Evolutionary conservation across 2,888 invertebrate genomes (phyloP), one percentile per base, ranked within the genome.

Genomic region (Ceratothoa steindachneri): DNA sequence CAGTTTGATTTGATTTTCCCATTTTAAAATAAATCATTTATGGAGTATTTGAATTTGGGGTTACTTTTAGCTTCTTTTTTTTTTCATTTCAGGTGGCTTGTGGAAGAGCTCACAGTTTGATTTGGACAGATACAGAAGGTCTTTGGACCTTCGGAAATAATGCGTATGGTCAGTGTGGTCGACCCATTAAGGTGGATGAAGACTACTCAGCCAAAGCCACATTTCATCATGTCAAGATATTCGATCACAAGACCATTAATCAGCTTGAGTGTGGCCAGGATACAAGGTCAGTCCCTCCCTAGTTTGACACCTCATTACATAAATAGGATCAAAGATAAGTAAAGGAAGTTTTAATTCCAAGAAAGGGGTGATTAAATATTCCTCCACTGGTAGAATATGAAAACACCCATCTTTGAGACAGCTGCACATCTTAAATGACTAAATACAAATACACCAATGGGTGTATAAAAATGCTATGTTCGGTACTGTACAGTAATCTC

Each of bases 271-370:
- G 77, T 30, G 79, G 77, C 29, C 80, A 75, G 66, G 75, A 78
- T 69, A 76, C 76, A n/a, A 77, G 77, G 77, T 74, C 71, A 67
- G 53, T 15, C 52, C 9, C 1, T 2, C 22, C 22, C 88, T 95
- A 7, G 88, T 89, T 81, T 95, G 95, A 96, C 97, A 0, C 95
- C 95, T 84, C 97, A 97, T 87, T 95, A 96, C 83, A 92, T 90
- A 88, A 90, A 85, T n/a, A n/a, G n/a, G n/a, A n/a, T n/a, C n/a
- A n/a, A n/a, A n/a, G n/a, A n/a, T n/a, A n/a, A n/a, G n/a, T n/a
- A n/a, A n/a, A n/a, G n/a, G n/a, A n/a, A n/a, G n/a, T n/a, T n/a
- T n/a, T n/a, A n/a, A n/a, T n/a, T n/a, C n/a, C n/a, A n/a, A n/a
- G n/a, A n/a, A n/a, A n/a, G n/a, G n/a, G n/a, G n/a, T n/a, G n/a